Conservation (phyloP, 2,797 vertebrate genomes). For the Acanthurus tractus region DNA sequence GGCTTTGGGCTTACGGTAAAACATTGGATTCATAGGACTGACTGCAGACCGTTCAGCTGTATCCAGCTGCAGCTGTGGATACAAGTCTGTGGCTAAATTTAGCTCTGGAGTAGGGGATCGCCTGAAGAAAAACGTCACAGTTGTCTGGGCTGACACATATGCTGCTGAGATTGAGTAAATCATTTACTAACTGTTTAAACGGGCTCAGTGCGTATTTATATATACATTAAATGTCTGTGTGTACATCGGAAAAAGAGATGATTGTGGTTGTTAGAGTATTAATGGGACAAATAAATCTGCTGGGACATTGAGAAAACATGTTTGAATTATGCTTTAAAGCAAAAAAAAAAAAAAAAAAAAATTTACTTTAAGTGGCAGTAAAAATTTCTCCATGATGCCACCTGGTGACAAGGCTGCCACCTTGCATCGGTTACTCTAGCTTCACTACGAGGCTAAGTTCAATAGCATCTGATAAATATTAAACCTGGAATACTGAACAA, state of each 20-base stretch:
- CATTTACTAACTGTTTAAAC: conserved; percentile 7
- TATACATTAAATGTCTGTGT: conserved; percentile 1
- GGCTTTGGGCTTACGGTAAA: conserved; percentile 34
- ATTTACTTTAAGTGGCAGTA: background rate
- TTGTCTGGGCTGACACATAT: conserved; percentile 44
- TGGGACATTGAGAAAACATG: conserved; percentile 6
- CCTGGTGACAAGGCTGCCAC: conserved; percentile 6
- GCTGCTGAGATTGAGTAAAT: conserved; percentile 31
- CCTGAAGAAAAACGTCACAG: conserved; percentile 70
- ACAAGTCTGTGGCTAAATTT: conserved; percentile 65
- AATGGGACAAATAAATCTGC: background rate
- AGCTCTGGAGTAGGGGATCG: conserved; percentile 66
- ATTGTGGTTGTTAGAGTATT: background rate
- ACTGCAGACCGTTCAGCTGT: conserved; percentile 53
- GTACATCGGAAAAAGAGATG: background rate
- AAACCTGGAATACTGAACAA: conserved; percentile 13
- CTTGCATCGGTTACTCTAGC: background rate
- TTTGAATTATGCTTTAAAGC: conserved; percentile 20
- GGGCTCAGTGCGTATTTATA: conserved; percentile 16
- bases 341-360: conserved; percentile 3
- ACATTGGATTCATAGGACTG: conserved; percentile 57
- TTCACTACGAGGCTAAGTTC: background rate
- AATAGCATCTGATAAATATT: conserved; percentile 15
- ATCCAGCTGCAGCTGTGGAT: conserved; percentile 70
- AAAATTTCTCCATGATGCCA: conserved; percentile 8